Base-by-base conservation (phyloP, 2,113 vertebrate species). In the Pardalotus punctatus region DNA sequence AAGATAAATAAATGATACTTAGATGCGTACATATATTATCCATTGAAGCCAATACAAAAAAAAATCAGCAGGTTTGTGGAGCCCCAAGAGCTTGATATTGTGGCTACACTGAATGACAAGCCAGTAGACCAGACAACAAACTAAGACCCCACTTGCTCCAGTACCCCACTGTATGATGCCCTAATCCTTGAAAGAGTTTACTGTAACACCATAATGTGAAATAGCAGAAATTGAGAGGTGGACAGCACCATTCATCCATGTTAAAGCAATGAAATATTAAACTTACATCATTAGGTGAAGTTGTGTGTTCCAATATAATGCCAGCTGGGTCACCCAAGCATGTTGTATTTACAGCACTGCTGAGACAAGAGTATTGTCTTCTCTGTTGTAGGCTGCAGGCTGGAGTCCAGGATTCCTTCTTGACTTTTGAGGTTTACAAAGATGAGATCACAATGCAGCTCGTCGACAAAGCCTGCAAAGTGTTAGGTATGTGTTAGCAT, bases 361-460 rank as follows among this genome's bases (percentile, higher is more conserved):
- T 61, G 33, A 76, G 62, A 54, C 22, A 36, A 47, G 28, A 51
- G 56, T 61, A 56, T 51, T 64, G 35, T 83, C 72, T 82, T 94
- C 64, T 80, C 71, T 95, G 22, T 95, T 96, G 43, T 86, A 98
- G 98, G 79, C 81, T 96, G 53, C 96, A 97, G 91, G 97, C 97
- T 5, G 97, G 96, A 50, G 97, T 98, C 70, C 97, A 98, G 86
- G 98, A 98, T 82, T 97, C 97, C 11, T 98, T 98, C 94, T 94
- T 98, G 93, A 98, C 97, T 80, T 98, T 98, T 86, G 97, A 98
- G 86, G 97, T 98, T 50, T 98, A 98, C 83, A 94, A 97, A 88
- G 98, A 98, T 93, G 98, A 98, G 72, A 98, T 98, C 76, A 98
- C 98, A 81, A 97, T 98, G 97, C 95, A 97, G 71, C 95, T 98